Conservation (phyloP, 2,113 vertebrate species). For the Dipodomys stephensi region DNA sequence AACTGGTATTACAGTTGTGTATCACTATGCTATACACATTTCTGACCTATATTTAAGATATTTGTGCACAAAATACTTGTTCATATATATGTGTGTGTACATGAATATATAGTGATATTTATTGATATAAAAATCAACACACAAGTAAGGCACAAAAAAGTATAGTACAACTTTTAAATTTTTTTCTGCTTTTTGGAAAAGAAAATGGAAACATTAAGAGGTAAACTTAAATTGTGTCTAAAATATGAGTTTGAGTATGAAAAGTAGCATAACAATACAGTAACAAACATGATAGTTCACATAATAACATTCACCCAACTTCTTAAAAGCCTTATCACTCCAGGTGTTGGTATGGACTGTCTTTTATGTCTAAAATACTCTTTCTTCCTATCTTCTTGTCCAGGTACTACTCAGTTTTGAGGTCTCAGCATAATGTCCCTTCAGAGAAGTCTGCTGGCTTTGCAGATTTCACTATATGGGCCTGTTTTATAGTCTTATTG, state of each 20-base stretch:
- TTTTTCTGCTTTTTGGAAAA: constrained; percentile 14
- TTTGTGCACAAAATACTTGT: neutral
- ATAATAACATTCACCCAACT: neutral
- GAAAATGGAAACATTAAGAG: neutral
- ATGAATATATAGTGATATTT: neutral
- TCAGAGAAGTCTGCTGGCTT: constrained; percentile 46
- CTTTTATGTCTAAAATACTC: neutral
- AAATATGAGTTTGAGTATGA: neutral
- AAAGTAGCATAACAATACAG: neutral
- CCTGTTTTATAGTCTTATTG: constrained; percentile 64
- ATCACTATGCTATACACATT: neutral
- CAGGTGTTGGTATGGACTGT: neutral
- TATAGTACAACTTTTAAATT: neutral
- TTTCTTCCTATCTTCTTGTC: neutral
- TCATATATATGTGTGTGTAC: too few relatives aligned
- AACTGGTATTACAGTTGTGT: neutral
- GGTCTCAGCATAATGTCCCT: neutral
- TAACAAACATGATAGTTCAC: neutral
- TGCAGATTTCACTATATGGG: constrained; percentile 61
- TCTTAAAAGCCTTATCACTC: neutral
- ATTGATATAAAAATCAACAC: neutral
- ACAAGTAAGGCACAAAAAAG: neutral
- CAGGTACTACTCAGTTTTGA: constrained; percentile 46
- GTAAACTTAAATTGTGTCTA: neutral
- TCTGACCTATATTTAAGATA: constrained; percentile 36